phyloP scores from a whole-genome alignment of 2,888 invertebrate genomes.

The Spisula subtruncata region DNA sequence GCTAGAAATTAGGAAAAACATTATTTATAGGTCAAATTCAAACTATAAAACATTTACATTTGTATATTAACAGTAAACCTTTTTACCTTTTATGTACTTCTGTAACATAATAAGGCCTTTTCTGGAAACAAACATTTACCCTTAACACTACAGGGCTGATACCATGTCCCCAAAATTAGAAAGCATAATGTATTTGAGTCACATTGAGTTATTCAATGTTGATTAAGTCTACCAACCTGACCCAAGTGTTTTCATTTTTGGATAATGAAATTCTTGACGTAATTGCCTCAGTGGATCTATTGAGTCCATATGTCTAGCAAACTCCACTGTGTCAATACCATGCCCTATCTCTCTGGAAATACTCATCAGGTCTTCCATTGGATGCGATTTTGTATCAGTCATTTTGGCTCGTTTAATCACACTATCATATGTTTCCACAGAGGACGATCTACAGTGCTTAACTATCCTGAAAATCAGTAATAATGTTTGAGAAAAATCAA shows the following conservation, averaged over 20 bases:
- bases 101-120: too few species aligned
- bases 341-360: conserved; percentile 73
- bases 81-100: too few species aligned
- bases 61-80: too few species aligned
- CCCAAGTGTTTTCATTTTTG: conserved; percentile 87
- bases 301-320: conserved; percentile 87
- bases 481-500: too few species aligned
- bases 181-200: too few species aligned
- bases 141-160: too few species aligned
- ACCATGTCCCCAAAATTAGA: too few species aligned
- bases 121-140: too few species aligned
- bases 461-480: conserved; percentile 11
- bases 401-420: conserved; percentile 29
- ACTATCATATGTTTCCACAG: conserved; percentile 22
- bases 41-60: too few species aligned
- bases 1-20: too few species aligned
- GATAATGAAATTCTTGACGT: conserved; percentile 87
- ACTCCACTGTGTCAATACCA: conserved; percentile 79
- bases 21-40: too few species aligned
- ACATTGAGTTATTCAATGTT: too few species aligned
- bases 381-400: conserved; percentile 59
- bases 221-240: conserved; percentile 81
- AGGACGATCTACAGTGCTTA: conserved; percentile 18
- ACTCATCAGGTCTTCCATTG: conserved; percentile 70
- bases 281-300: conserved; percentile 86